Conservation (phyloP, 2,113 vertebrate genomes). For the Butorides virescens region DNA sequence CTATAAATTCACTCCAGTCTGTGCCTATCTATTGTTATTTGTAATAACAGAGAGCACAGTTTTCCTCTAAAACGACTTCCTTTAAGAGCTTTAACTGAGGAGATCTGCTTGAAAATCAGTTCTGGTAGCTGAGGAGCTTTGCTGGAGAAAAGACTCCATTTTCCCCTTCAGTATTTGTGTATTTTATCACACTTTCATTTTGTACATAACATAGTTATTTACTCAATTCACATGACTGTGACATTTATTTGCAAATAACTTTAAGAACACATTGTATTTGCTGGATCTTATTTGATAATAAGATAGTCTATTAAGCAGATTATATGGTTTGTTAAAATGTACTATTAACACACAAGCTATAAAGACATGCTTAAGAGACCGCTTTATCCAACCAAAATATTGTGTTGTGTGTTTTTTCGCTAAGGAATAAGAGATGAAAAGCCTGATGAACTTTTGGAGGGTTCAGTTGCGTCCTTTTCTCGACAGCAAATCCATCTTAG, state of each 20-base stretch:
- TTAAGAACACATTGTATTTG: not conserved
- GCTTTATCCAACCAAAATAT: not conserved
- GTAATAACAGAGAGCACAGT: slow-evolving; percentile 51
- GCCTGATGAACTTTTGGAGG: not conserved
- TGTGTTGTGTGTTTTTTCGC: not conserved
- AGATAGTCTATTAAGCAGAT: not conserved
- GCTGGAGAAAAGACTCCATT: slow-evolving; percentile 12
- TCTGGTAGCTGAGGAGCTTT: slow-evolving; percentile 2
- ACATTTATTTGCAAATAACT: not conserved
- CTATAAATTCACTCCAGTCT: slow-evolving; percentile 53
- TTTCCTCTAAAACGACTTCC: slow-evolving; percentile 5
- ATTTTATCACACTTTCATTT: not conserved
- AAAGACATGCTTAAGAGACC: not conserved
- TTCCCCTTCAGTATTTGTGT: not conserved
- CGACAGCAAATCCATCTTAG: not conserved
- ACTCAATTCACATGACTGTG: not conserved
- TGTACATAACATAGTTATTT: not conserved
- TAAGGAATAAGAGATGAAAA: not conserved
- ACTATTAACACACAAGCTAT: not conserved
- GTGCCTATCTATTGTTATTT: slow-evolving; percentile 61
- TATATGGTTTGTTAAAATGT: not conserved
- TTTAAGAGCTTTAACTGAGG: slow-evolving; percentile 45
- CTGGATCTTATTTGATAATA: not conserved
- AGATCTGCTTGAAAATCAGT: slow-evolving; percentile 33
- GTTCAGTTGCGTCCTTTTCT: not conserved